Base-by-base conservation (phyloP, 2,888 invertebrate genomes). In the Amiota minor region DNA sequence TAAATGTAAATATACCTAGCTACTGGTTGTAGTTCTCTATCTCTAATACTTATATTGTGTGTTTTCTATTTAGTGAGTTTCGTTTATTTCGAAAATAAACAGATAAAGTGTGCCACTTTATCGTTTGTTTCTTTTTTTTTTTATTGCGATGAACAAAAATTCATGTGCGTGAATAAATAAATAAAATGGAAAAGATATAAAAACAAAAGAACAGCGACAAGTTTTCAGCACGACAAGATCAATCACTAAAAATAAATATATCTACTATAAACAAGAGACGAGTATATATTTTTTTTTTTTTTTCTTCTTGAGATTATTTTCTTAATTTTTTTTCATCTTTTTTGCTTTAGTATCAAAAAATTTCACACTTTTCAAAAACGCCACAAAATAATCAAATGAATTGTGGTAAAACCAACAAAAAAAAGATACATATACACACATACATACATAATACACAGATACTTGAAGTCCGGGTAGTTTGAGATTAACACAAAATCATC, bases 181-280 rank as follows among this genome's bases (percentile, higher is more conserved):
- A 65, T 65, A n/a, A 45, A 65, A 65, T 35, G 35, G 35, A 35
- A 35, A 35, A 35, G 35, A 35, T 35, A 35, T 35, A 35, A 35
- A 35, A 35, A 35, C 35, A 61, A 62, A 18, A 62, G n/a, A 62
- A 23, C n/a, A 68, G 53, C 35, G 35, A 68, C 67, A 53, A 68
- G 18, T 68, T 53, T 68, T 70, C 73, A 75, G 71, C 76, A 70
- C 72, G 68, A 78, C 80, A 80, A 80, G 80, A 80, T 80, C 80
- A 80, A 80, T 77, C 79, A 78, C 86, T 86, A 86, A 86, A 85
- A 86, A 85, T 86, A 83, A 70, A 80, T 80, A 75, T 75, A 74
- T 35, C 35, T 35, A 35, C 35, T 35, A 35, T 35, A 35, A 6
- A 35, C 35, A 8, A 35, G 35, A 35, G 35, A 35, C 35, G 6